phyloP scores from a whole-genome alignment of 2,888 invertebrate genomes.

The Meteorus cinctellus region DNA sequence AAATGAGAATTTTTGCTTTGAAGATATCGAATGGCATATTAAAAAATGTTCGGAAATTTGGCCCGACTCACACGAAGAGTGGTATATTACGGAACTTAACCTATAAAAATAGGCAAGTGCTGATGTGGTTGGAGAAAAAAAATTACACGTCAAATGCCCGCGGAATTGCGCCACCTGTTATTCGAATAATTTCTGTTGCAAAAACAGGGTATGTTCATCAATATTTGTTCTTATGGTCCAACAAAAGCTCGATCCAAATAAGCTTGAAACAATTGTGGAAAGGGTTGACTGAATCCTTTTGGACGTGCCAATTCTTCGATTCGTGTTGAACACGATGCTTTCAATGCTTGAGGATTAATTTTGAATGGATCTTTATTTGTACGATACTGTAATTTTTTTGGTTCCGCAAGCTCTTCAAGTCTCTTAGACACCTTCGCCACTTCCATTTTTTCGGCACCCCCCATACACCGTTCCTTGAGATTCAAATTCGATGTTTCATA shows the following conservation, averaged over 20 bases:
- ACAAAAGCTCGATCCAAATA: not conserved
- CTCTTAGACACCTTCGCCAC: not conserved
- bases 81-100: not conserved
- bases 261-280: not conserved
- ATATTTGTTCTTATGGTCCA: not conserved
- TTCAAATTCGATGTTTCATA: not conserved
- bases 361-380: conserved; percentile 22
- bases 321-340: conserved; percentile 15
- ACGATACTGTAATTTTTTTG: not conserved
- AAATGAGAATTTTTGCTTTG: not conserved
- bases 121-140: not conserved
- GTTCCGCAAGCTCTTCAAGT: conserved; percentile 5
- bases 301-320: conserved; percentile 19
- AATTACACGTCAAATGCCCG: not conserved
- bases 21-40: not conserved
- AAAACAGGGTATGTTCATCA: not conserved
- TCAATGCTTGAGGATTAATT: conserved; percentile 10
- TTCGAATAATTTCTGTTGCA: not conserved
- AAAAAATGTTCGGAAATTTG: not conserved
- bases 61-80: not conserved
- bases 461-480: not conserved
- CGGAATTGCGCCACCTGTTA: conserved; percentile 2
- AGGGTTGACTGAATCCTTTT: conserved; percentile 5
- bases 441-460: not conserved
- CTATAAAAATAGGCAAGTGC: not conserved